Base-by-base conservation (phyloP, 2,888 invertebrate genomes). In the Hemicrepidius hirtus region DNA sequence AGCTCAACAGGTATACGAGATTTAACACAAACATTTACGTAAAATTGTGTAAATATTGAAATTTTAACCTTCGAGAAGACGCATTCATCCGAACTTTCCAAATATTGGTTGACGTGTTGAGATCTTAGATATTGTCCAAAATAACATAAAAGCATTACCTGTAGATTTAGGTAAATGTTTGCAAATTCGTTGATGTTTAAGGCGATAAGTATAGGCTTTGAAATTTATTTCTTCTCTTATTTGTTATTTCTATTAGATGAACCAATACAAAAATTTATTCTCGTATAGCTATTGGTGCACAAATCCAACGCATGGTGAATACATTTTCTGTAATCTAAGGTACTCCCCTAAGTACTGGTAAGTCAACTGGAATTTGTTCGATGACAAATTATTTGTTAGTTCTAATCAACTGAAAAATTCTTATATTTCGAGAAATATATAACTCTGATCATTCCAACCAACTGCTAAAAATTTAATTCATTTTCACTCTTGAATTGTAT, bases 31-130 rank as follows among this genome's bases (percentile, higher is more conserved):
- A 74, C 74, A 71, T 74, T 71, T 68, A 71, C 74, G 74, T 68
- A 71, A 71, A 71, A 71, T 68, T 71, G 69, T 74, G 74, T 74
- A 71, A 74, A 74, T 74, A 74, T 71, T 68, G 71, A 71, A 74
- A 66, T 71, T 69, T 71, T 20, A 74, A 68, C 71, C 64, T 70
- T 32, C 55, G 44, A 64, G 53, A 46, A 73, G 59, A 46, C 50
- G 59, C 73, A 69, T 73, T 73, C 72, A 69, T 69, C 46, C 59
- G 60, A 55, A 35, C 69, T 69, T 60, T 60, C 59, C 65, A 73
- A 73, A 73, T 69, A 73, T 73, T 73, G 59, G 73, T 66, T 44
- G 68, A 68, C 65, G 65, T 66, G 59, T 40, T 37, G 41, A 73
- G 68, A 73, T 69, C 65, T 50, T 12, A 68, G 68, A 68, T 69